Percentiles rank a stretch among this genome's conserved stretches.
Conservation (phyloP, 2,113 vertebrate species). For the Mormyrus lacerda region DNA sequence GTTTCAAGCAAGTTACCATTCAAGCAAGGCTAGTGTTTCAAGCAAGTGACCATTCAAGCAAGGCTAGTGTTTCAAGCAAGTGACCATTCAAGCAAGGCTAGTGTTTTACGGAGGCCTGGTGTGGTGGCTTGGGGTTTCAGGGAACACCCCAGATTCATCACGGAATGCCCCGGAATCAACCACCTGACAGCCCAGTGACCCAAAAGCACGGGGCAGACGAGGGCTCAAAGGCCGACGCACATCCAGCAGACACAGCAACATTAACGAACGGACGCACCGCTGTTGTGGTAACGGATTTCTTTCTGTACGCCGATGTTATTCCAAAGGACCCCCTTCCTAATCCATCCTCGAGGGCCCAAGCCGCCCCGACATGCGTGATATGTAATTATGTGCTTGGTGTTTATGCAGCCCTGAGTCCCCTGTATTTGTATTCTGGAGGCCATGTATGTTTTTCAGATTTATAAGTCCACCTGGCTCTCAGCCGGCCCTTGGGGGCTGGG, state of each 20-base stretch:
- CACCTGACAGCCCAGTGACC: neutral
- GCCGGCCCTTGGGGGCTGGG: neutral
- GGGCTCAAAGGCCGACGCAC: neutral
- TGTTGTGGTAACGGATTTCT: neutral
- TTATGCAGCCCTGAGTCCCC: neutral
- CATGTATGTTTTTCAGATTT: neutral
- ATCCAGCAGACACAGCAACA: neutral
- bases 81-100: too few relatives aligned
- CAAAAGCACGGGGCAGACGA: neutral
- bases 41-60: too few relatives aligned
- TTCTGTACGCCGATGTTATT: neutral
- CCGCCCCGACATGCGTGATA: neutral
- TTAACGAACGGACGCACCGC: neutral
- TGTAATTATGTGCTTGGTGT: neutral
- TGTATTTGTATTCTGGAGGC: neutral
- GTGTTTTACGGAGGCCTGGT: neutral
- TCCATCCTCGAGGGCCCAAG: neutral
- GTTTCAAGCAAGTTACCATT: too few relatives aligned
- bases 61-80: too few relatives aligned
- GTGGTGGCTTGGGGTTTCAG: neutral
- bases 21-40: too few relatives aligned
- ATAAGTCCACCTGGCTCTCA: neutral
- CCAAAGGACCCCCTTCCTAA: neutral
- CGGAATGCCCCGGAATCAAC: neutral
- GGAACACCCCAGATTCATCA: neutral